Base-by-base conservation (phyloP, 1,140 invertebrate genomes). In the Apis florea region DNA sequence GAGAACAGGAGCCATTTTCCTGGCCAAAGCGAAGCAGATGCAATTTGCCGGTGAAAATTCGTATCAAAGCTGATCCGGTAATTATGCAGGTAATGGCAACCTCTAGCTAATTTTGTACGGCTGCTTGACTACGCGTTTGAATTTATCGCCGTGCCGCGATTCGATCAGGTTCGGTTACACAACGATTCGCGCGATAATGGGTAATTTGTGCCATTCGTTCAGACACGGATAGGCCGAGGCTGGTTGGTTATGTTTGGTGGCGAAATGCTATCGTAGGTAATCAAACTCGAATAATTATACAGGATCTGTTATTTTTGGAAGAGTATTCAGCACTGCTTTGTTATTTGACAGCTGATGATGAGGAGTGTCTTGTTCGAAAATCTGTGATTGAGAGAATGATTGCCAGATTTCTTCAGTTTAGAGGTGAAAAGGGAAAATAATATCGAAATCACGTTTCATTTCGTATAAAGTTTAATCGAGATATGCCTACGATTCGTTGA, bases 31-130 rank as follows among this genome's bases (percentile, higher is more conserved):
- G 31, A 24, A 26, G 8, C 24, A 15, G 40, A 6, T 21, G 49
- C 49, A 77, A 69, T 69, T 77, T 68, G 66, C 19, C 26, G 47
- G 9, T 51, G 74, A 69, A 69, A 82, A 82, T 77, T 63, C 80
- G 54, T n/a, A n/a, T 63, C 74, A 63, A 82, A 54, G 66, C 54
- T 81, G 47, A n/a, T 31, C 53, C 26, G 17, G 72, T 82, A 77
- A 82, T 76, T 68, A 69, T 54, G 73, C 31, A 24, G 64, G 63
- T 76, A 82, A 76, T 76, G 64, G 64, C 24, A 47, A 24, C 31
- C 31, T 13, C 26, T 53, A 11, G 49, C 63, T 54, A 61, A 76
- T 82, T 76, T 82, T 53, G 64, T 47, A 47, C 67, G 24, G 24
- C 31, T 31, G 69, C 31, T 63, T 56, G 56, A 49, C 47, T 31